Base-by-base conservation (phyloP, 1,140 invertebrate genomes). In the Phymastichus coffea region DNA sequence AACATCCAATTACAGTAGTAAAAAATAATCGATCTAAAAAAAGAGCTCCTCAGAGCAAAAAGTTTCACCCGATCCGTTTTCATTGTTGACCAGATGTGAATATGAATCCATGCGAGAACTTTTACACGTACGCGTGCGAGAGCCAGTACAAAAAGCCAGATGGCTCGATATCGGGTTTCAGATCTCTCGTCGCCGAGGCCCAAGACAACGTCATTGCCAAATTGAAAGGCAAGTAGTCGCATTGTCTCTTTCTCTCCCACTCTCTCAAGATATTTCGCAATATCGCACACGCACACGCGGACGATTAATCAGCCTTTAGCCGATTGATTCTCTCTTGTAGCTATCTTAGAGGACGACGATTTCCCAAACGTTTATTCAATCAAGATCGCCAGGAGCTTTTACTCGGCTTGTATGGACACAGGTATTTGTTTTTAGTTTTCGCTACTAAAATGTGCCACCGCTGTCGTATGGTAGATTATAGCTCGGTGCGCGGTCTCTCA, bases 191-290 rank as follows among this genome's bases (percentile, higher is more conserved):
- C 17, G 51, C 51, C 1, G 38, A 54, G 20, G 51, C 38, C 6
- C 51, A 54, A 22, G 26, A 54, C 26, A 54, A 54, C 20, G 25
- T 54, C 1, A 14, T 43, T 30, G 8, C 51, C 7, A 54, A 54
- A 41, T 43, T 54, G 28, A 54, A 33, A 43, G 38, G 51, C 15
- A 30, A 41, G 38, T 30, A n/a, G n/a, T n/a, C n/a, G n/a, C n/a
- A n/a, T n/a, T n/a, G n/a, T n/a, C n/a, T n/a, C n/a, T n/a, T n/a
- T n/a, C n/a, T n/a, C n/a, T n/a, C 6, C 28, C 6, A 30, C 12
- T 8, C 12, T 30, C 12, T 12, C 28, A 12, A 30, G 28, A 30
- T 12, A 30, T 30, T 30, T 30, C 12, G 28, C 12, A 30, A n/a
- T n/a, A n/a, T n/a, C n/a, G n/a, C n/a, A n/a, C n/a, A n/a, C n/a